Evolutionary conservation across 2,797 vertebrate species (phyloP).

Genomic region (Sciurus carolinensis): DNA sequence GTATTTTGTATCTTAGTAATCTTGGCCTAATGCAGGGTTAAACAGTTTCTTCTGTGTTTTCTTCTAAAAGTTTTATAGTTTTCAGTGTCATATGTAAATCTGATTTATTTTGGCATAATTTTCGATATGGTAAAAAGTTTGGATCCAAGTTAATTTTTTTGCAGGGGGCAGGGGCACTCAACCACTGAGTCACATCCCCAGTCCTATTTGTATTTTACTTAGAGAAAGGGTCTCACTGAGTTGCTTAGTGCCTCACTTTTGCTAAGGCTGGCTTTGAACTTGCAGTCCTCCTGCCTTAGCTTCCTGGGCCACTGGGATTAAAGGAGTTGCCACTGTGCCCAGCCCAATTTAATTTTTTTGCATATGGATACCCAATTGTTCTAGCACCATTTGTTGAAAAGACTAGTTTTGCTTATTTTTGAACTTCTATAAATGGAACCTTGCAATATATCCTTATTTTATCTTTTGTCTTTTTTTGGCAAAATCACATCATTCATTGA

Average conservation of each 20-base stretch:
- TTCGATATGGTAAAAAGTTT: not conserved
- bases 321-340: no score
- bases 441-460: slow-evolving; percentile 4
- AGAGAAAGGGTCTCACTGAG: no score
- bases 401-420: slow-evolving; percentile 15
- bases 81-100: not conserved
- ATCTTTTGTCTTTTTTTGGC: not conserved
- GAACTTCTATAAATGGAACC: slow-evolving; percentile 18
- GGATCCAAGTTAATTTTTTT: not conserved
- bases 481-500: not conserved
- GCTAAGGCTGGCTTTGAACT: no score
- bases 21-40: slow-evolving; percentile 6
- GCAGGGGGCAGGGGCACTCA: not conserved
- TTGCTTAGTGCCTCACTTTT: no score
- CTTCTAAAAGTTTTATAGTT: not conserved
- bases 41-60: not conserved
- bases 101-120: not conserved
- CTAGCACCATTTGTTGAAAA: slow-evolving; percentile 53
- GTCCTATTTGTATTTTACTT: no score
- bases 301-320: no score
- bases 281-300: no score
- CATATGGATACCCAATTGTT: not conserved
- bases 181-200: no score
- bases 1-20: not conserved
- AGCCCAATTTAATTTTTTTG: not conserved